Percentiles rank a stretch among this genome's conserved stretches.
Conservation (phyloP, 2,797 vertebrate genomes). For the Anguilla anguilla region DNA sequence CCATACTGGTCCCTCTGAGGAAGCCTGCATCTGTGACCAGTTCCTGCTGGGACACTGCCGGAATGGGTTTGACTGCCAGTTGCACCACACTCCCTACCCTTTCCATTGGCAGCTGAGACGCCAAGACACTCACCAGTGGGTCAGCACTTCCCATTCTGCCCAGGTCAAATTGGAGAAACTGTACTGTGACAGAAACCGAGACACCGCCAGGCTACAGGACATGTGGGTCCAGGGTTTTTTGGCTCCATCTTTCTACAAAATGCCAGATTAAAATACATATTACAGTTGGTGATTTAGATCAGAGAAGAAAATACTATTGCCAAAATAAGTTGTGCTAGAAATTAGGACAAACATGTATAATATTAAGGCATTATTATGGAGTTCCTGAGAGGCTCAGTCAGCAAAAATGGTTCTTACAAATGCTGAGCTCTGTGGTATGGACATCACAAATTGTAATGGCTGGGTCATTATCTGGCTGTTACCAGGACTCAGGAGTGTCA, state of each 20-base stretch:
- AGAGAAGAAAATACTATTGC: neutral
- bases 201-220: slow-evolving; percentile 18
- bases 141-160: slow-evolving; percentile 36
- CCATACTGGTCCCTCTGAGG: slow-evolving; percentile 38
- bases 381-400: neutral
- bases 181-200: slow-evolving; percentile 49
- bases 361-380: neutral
- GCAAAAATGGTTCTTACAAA: neutral
- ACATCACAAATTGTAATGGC: neutral
- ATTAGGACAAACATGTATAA: neutral
- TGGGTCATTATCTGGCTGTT: neutral
- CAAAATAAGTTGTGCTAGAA: no score
- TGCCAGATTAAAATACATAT: neutral
- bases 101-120: slow-evolving; percentile 65
- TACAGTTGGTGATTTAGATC: neutral
- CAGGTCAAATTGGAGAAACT: slow-evolving; percentile 57
- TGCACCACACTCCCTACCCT: slow-evolving; percentile 64
- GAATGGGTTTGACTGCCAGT: slow-evolving; percentile 32
- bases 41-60: slow-evolving; percentile 53
- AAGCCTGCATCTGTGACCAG: slow-evolving; percentile 55
- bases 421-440: neutral
- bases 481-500: no score
- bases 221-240: slow-evolving; percentile 36
- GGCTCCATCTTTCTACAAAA: neutral
- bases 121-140: slow-evolving; percentile 40